These are phyloP conservation scores for Hylyphantes graminicola DNA, from an alignment of 1,140 invertebrate genomes.

Conservation along the genomic window DNA sequence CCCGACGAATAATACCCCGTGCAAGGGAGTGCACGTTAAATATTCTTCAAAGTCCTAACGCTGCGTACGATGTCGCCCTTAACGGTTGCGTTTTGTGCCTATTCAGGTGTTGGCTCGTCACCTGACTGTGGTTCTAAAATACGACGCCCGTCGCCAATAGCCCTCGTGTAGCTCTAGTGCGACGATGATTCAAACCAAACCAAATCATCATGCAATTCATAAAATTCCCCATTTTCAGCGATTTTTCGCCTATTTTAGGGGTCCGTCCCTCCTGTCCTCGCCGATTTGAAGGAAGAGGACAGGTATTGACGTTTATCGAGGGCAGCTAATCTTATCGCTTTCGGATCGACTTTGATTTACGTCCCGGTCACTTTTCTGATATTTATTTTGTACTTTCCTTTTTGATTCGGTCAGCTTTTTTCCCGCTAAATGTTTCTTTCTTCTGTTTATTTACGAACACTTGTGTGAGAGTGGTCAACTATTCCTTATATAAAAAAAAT, in stretches of 20 bases:
- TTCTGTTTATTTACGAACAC: neutral
- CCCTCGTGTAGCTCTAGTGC: too few relatives aligned
- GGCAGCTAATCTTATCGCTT: constrained; percentile 52
- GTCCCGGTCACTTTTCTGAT: constrained; percentile 40
- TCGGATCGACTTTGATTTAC: constrained; percentile 48
- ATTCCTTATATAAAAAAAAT: neutral
- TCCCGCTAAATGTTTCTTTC: neutral
- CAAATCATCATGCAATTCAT: too few relatives aligned
- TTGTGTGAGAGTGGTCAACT: constrained; percentile 2
- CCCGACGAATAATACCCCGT: too few relatives aligned
- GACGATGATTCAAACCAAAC: too few relatives aligned
- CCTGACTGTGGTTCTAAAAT: too few relatives aligned
- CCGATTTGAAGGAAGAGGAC: constrained; percentile 14
- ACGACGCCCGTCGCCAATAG: too few relatives aligned
- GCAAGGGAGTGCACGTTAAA: too few relatives aligned
- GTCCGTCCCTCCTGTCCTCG: constrained; percentile 14
- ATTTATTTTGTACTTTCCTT: neutral
- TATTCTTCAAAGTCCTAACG: too few relatives aligned
- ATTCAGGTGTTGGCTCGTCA: too few relatives aligned
- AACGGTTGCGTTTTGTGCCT: too few relatives aligned
- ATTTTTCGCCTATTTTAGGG: constrained; percentile 1
- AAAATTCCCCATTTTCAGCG: neutral
- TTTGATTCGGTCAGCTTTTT: neutral
- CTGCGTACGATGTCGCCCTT: too few relatives aligned
- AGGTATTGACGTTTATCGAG: constrained; percentile 39